Conservation (phyloP, 35 echinoderm and acorn worm genomes). For the Chiridota heheva region DNA sequence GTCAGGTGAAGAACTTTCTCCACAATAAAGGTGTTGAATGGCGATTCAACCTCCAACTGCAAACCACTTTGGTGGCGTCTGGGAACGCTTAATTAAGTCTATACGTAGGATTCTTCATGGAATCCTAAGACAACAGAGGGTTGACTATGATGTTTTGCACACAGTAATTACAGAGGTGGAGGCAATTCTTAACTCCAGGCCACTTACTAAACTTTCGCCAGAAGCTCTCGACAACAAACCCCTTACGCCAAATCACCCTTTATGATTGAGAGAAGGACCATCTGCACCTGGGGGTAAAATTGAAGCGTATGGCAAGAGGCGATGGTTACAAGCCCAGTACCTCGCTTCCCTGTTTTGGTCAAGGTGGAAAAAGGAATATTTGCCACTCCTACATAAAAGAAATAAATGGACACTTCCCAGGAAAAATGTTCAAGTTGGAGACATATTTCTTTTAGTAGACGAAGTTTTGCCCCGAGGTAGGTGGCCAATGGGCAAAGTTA, state of each 20-base stretch:
- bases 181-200: constrained; percentile 29
- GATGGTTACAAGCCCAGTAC: constrained; percentile 60
- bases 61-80: too few relatives aligned
- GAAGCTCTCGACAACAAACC: neutral
- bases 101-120: too few relatives aligned
- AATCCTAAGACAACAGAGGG: neutral
- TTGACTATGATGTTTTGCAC: constrained; percentile 4
- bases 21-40: too few relatives aligned
- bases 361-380: constrained; percentile 61
- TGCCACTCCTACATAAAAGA: constrained; percentile 45
- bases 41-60: too few relatives aligned
- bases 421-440: constrained; percentile 34
- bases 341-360: constrained; percentile 47
- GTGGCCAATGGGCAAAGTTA: constrained; percentile 36
- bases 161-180: constrained; percentile 33
- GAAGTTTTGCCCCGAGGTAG: constrained; percentile 3
- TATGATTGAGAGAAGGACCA: constrained; percentile 18
- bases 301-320: constrained; percentile 46
- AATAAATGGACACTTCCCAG: constrained; percentile 45
- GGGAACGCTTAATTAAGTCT: too few relatives aligned
- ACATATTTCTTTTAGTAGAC: constrained; percentile 17
- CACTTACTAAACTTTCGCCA: neutral
- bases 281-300: neutral
- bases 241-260: neutral
- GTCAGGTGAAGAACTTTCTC: too few relatives aligned